Evolutionary conservation across 2,888 invertebrate species (phyloP).

Genomic region (Pachliopta kotzebuea): DNA sequence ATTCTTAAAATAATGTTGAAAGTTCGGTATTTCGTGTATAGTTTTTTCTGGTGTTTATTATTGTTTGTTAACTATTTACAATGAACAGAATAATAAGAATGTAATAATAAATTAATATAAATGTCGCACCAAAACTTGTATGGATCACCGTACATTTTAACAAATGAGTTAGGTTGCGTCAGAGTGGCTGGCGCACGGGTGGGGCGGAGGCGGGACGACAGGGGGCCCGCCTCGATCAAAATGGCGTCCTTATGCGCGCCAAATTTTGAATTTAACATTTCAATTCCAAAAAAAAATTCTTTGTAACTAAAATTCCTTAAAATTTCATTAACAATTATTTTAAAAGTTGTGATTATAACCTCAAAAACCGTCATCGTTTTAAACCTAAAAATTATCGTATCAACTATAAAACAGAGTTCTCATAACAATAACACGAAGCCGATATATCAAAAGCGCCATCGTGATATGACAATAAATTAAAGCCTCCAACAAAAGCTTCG

Average conservation of each 20-base stretch:
- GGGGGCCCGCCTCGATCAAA: constrained; percentile 81
- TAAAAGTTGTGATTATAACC: too few relatives aligned
- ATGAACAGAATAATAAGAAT: background rate
- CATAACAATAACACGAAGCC: background rate
- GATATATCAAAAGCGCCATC: constrained; percentile 14
- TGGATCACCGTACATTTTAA: constrained; percentile 67
- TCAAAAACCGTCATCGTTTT: background rate
- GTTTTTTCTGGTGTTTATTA: too few relatives aligned
- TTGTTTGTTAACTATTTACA: background rate
- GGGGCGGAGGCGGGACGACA: constrained; percentile 77
- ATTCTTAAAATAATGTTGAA: too few relatives aligned
- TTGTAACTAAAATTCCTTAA: background rate
- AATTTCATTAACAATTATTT: too few relatives aligned
- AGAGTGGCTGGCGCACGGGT: constrained; percentile 70
- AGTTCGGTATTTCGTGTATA: too few relatives aligned
- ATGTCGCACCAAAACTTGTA: constrained; percentile 49
- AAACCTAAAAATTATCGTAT: background rate
- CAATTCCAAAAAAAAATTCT: constrained; percentile 24
- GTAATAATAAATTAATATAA: background rate
- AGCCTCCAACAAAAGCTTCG: constrained; percentile 55
- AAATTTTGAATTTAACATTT: constrained; percentile 67
- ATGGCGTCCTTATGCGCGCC: constrained; percentile 81
- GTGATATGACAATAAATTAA: constrained; percentile 52
- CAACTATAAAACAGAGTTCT: background rate
- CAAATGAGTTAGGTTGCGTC: constrained; percentile 79